A percentile compares a stretch with the other conserved stretches of the same genome.
Evolutionary conservation across 2,113 vertebrate genomes (phyloP).

Genomic region (Salvelinus alpinus): DNA sequence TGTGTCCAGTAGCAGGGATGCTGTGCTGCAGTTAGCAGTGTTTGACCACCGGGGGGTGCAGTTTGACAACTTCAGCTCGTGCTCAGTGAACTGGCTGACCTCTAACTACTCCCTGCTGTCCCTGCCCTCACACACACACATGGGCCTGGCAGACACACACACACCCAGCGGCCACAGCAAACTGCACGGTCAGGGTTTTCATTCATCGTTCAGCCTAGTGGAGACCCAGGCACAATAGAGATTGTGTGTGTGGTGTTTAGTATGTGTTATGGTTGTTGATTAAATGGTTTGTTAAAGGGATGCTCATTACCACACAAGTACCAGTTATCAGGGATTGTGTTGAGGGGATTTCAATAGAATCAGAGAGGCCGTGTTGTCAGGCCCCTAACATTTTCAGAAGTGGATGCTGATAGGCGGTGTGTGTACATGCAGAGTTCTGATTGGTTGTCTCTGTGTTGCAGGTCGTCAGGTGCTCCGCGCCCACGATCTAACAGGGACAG

Average conservation of each 20-base stretch:
- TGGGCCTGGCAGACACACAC: conserved; percentile 47
- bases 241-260: conserved; percentile 4
- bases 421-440: conserved; percentile 51
- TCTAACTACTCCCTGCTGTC: conserved; percentile 62
- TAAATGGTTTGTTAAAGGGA: conserved; percentile 78
- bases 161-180: conserved; percentile 61
- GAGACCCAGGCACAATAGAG: neutral
- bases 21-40: conserved; percentile 57
- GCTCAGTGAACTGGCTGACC: conserved; percentile 65
- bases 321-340: conserved; percentile 50
- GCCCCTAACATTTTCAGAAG: too few species aligned
- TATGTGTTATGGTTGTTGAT: conserved; percentile 61
- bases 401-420: neutral
- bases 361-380: too few species aligned
- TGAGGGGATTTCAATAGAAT: too few species aligned
- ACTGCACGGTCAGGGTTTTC: conserved; percentile 59
- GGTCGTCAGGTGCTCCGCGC: conserved; percentile 70
- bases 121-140: conserved; percentile 47
- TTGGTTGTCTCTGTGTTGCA: conserved; percentile 42
- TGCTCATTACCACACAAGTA: conserved; percentile 76
- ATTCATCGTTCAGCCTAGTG: neutral
- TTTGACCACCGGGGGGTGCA: conserved; percentile 68
- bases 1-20: conserved; percentile 61
- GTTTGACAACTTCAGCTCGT: conserved; percentile 71
- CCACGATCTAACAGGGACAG: conserved; percentile 66